Evolutionary conservation across 92 coral and sea anemone species (phyloP).

Genomic region (Epizoanthus stellaris): DNA sequence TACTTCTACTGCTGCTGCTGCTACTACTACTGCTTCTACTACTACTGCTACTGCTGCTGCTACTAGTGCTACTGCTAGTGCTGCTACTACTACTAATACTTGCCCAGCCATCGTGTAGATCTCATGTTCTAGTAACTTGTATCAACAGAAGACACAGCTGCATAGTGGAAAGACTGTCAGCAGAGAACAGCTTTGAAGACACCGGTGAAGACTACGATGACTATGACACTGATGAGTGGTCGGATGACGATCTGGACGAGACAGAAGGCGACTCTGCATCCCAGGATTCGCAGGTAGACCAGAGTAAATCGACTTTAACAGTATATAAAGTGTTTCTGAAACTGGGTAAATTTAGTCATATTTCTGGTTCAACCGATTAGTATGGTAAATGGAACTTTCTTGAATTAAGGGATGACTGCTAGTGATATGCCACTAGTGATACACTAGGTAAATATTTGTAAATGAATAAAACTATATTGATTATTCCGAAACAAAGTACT

Average conservation of each 20-base stretch:
- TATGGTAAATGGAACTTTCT: too few species aligned
- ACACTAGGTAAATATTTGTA: too few species aligned
- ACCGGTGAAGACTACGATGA: conserved; percentile 67
- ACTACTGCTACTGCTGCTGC: too few species aligned
- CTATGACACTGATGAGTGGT: conserved; percentile 87
- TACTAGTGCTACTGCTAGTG: too few species aligned
- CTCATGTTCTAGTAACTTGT: not conserved
- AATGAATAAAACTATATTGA: too few species aligned
- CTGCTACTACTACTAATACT: too few species aligned
- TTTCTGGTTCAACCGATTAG: not conserved
- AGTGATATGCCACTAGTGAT: too few species aligned
- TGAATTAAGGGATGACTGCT: too few species aligned
- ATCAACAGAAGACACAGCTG: conserved; percentile 21
- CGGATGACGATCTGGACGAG: conserved; percentile 80
- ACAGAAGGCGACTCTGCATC: conserved; percentile 42
- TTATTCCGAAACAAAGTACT: too few species aligned
- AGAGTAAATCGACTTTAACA: not conserved
- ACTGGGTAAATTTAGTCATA: not conserved
- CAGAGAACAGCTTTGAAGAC: conserved; percentile 53
- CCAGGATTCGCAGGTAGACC: conserved; percentile 42
- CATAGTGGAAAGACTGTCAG: conserved; percentile 25
- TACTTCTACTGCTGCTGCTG: too few species aligned
- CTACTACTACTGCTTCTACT: too few species aligned
- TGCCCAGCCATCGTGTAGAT: too few species aligned
- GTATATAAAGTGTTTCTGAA: not conserved